Evolutionary conservation across 1,140 invertebrate genomes (phyloP), one percentile per base, ranked within the genome.

Genomic region (Lerema accius): DNA sequence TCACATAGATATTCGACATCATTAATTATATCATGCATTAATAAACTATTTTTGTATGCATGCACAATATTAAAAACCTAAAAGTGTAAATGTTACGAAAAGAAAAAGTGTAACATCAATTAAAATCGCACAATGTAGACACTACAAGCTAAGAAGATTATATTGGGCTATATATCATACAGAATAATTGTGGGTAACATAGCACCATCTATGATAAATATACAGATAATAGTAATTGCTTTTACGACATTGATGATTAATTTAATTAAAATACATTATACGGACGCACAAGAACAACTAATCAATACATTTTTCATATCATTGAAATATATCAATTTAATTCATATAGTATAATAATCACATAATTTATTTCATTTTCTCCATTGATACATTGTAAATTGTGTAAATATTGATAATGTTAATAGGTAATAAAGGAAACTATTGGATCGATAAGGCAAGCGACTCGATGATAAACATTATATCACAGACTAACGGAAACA

Each of bases 401-500:
- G 45, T 48, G 28, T 58, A 39, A 48, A 48, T 59, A 58, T 58
- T 43, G 46, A 42, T 59, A 45, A 7, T 45, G 26, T 46, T 35
- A 45, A 32, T 53, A 53, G 17, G 17, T 53, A 48, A n/a, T 10
- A 48, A 39, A 32, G 56, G 56, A 35, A 32, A 16, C 32, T 64
- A 67, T 60, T 70, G 65, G 61, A 69, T 68, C 71, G 73, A 73
- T 63, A 80, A 86, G 80, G 80, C 82, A 82, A 83, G 81, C 65
- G 63, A 69, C 78, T 86, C 73, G 77, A 80, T 78, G 76, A 84
- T 78, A 79, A 78, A 80, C 74, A 76, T 71, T 72, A 81, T 89
- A 90, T 90, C 87, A 90, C 87, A 90, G 87, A 83, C 87, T 90
- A 90, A 89, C 83, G 78, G 77, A 90, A 87, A 77, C 73, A 81